Base-by-base conservation (phyloP, 2,113 vertebrate genomes). In the Chinchilla lanigera region DNA sequence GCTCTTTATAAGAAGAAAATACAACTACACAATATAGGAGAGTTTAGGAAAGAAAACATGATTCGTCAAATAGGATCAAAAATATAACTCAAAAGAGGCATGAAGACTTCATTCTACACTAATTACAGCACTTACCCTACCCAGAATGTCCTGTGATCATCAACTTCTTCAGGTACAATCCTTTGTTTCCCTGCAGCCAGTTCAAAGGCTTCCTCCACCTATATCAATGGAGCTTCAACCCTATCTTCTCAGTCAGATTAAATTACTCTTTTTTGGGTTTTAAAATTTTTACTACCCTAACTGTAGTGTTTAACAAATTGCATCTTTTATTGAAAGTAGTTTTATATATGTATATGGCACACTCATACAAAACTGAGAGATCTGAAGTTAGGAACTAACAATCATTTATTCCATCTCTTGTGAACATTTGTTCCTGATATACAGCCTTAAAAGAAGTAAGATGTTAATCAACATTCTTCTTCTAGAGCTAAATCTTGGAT, bases 401-500 rank as follows among this genome's bases (percentile, higher is more conserved):
- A 50, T 44, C 60, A 50, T 65, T 85, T 22, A 4, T 50, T 73
- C 50, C 41, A 28, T 85, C 38, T 56, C 61, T 13, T 35, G 1
- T 44, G n/a, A 52, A 84, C 14, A 26, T 56, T 28, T 22, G 56
- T 91, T 89, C 52, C 56, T 85, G 80, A 47, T 22, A 81, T 6
- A 24, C 44, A 92, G 7, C 17, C 33, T 90, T 89, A 78, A 26
- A 92, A 9, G 35, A 93, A 95, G 26, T 2, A 80, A 61, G 14
- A 24, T 90, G n/a, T 75, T 33, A 61, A 71, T 47, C 35, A 67
- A 3, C 58, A 35, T 65, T 71, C 33, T 65, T 95, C 94, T 80
- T 85, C 30, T 54, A 61, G 4, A 89, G 84, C 7, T 87, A 7
- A 96, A 78, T 89, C 63, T 91, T 82, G 17, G 71, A 94, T 93